Evolutionary conservation across 2,888 invertebrate genomes (phyloP), one percentile per base, ranked within the genome.

Genomic region (Pimpla rufipes): DNA sequence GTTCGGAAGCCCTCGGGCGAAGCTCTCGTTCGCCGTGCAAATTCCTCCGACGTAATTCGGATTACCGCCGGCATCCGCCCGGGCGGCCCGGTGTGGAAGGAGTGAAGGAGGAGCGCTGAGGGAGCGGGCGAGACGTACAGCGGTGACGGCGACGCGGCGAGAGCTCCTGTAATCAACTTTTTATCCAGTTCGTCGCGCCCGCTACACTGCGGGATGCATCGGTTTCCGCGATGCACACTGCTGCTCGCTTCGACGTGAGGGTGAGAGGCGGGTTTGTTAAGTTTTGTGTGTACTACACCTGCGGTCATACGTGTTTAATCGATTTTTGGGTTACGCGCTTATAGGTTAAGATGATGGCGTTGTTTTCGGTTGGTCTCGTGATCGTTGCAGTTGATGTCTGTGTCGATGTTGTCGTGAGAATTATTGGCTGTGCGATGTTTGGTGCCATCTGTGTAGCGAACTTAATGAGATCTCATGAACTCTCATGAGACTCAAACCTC

Each of bases 21-120:
- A 66, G 70, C 80, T 74, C 78, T 84, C 84, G 74, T 84, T 84
- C 84, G 74, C 77, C 74, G 80, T 81, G 74, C 80, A 84, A 84
- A 84, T 84, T 84, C 80, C 84, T 78, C 68, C 84, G 67, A 80
- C 80, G 84, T 84, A 81, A 84, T 84, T 74, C 84, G 84, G 84
- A 84, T 84, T 84, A 84, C 80, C 80, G 74, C 74, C 47, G 64
- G 80, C 66, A 84, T 84, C 74, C 78, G 74, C 64, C 68, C 70
- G 74, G 59, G 47, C 47, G 11, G 42, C 59, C 16, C 35, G 37
- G 47, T 35, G 50, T 62, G 42, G 59, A 18, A 10, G 13, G 64
- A 45, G 23, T 35, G 57, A n/a, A 59, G 35, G 6, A 62, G 70
- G 29, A 29, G 29, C 2, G 29, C 2, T 29, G 29, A 29, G 29